These are phyloP conservation scores for Blastobasis adustella DNA, from an alignment of 2,888 invertebrate genomes.

Conservation along the genomic window DNA sequence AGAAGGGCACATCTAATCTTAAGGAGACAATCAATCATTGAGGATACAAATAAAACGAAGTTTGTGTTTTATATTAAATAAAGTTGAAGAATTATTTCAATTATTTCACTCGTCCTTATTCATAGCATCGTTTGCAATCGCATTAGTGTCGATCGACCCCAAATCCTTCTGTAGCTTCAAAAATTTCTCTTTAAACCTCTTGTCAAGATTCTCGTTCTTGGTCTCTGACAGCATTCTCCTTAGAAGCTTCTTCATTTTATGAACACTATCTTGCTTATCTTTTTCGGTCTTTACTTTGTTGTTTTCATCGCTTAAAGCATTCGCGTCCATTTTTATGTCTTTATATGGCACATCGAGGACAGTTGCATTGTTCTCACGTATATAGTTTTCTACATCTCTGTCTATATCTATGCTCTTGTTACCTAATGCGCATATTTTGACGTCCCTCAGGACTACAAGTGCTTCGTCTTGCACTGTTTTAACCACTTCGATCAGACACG, in stretches of 20 bases:
- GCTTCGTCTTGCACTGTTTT: slow-evolving; percentile 58
- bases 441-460: slow-evolving; percentile 29
- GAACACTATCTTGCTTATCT: neutral
- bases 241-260: slow-evolving; percentile 36
- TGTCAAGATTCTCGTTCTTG: slow-evolving; percentile 27
- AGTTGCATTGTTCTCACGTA: slow-evolving; percentile 52
- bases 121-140: slow-evolving; percentile 20
- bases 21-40: no score
- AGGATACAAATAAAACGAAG: no score
- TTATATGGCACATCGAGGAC: slow-evolving; percentile 33
- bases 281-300: slow-evolving; percentile 6
- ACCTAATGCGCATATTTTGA: slow-evolving; percentile 37
- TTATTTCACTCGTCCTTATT: slow-evolving; percentile 16
- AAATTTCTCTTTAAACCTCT: slow-evolving; percentile 35
- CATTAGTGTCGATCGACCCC: slow-evolving; percentile 24
- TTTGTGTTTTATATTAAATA: no score
- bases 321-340: slow-evolving; percentile 2
- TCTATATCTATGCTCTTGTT: slow-evolving; percentile 28
- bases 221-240: slow-evolving; percentile 39
- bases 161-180: slow-evolving; percentile 30
- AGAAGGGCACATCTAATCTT: no score
- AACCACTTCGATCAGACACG: slow-evolving; percentile 63
- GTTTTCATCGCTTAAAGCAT: slow-evolving; percentile 10
- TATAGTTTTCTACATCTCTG: slow-evolving; percentile 26
- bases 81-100: no score